These are phyloP conservation scores for Drosophila persimilis DNA, from an alignment of 1,140 invertebrate genomes.

Conservation along the genomic window DNA sequence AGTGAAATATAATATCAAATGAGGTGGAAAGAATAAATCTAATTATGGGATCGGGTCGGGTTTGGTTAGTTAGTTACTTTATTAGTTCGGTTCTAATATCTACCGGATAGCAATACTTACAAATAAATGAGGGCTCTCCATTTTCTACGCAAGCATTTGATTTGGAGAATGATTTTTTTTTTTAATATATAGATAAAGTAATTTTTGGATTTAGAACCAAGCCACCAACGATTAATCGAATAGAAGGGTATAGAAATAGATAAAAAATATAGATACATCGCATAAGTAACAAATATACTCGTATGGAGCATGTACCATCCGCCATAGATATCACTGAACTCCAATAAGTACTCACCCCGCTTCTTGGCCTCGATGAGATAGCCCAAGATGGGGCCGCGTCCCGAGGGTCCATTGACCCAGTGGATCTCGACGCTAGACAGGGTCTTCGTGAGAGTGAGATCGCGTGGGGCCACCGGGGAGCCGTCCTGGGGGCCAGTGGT, in stretches of 20 bases:
- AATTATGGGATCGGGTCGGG: too few species aligned
- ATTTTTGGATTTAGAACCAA: slow-evolving; percentile 47
- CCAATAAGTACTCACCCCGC: slow-evolving; percentile 87
- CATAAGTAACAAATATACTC: not conserved
- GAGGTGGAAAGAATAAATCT: not conserved
- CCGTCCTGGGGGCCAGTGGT: slow-evolving; percentile 97
- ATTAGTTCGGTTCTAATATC: slow-evolving; percentile 6
- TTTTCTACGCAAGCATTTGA: slow-evolving; percentile 77
- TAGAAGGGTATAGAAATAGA: slow-evolving; percentile 18
- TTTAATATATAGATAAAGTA: slow-evolving; percentile 1
- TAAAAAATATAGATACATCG: slow-evolving; percentile 9
- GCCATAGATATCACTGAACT: not conserved
- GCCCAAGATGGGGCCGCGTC: slow-evolving; percentile 92
- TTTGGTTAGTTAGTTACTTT: not conserved
- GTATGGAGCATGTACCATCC: slow-evolving; percentile 13
- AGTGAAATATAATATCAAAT: not conserved
- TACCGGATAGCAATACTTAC: slow-evolving; percentile 64
- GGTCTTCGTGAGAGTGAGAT: slow-evolving; percentile 89
- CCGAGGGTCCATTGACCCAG: slow-evolving; percentile 95
- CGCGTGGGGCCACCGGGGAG: slow-evolving; percentile 91
- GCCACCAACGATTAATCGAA: slow-evolving; percentile 51
- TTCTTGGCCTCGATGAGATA: slow-evolving; percentile 96
- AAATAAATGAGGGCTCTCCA: slow-evolving; percentile 79
- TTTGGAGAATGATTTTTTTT: slow-evolving; percentile 9
- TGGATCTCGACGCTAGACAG: slow-evolving; percentile 92